Evolutionary conservation across 2,888 invertebrate species (phyloP), one percentile per base, ranked within the genome.

Genomic region (Adineta ricciae): DNA sequence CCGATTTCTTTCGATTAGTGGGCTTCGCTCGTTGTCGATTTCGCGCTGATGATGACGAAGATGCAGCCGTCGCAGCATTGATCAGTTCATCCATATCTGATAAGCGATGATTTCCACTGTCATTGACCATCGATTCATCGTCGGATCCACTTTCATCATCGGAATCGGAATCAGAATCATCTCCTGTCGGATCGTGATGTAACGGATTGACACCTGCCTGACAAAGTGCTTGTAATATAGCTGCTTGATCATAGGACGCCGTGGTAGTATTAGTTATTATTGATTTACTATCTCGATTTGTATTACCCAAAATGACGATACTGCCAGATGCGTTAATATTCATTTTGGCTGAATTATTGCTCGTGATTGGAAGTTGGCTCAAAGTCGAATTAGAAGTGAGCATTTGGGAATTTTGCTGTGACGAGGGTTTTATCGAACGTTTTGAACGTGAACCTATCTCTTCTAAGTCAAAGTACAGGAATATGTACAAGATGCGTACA

Each of bases 161-260:
- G 0, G 78, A 78, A 24, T 78, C 78, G n/a, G 78, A n/a, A 41
- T 78, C 78, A 8, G 78, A 78, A 78, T 78, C 41, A 41, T 64
- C 64, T 32, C 64, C 64, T 32, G 64, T 64, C 32, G 64, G 64
- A 16, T 64, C 64, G 32, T 64, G 64, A 64, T 64, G 64, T 36
- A 41, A 41, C 41, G 78, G 78, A 78, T 78, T 78, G 8, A 78
- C 78, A n/a, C 78, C 78, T 38, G 78, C 78, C 41, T 41, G 41
- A 41, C 41, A 14, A 24, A 78, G 41, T 78, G 78, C 78, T 41
- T 78, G 38, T 41, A 78, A 78, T 21, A 78, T 78, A 24, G 78
- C 41, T 78, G 78, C 78, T 78, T 78, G 78, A 78, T 78, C n/a
- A 78, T 78, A 78, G 9, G 78, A 38, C 41, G 41, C 4, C 41